phyloP scores from a whole-genome alignment of 2,113 vertebrate species.

The Hemibagrus wyckioides region DNA sequence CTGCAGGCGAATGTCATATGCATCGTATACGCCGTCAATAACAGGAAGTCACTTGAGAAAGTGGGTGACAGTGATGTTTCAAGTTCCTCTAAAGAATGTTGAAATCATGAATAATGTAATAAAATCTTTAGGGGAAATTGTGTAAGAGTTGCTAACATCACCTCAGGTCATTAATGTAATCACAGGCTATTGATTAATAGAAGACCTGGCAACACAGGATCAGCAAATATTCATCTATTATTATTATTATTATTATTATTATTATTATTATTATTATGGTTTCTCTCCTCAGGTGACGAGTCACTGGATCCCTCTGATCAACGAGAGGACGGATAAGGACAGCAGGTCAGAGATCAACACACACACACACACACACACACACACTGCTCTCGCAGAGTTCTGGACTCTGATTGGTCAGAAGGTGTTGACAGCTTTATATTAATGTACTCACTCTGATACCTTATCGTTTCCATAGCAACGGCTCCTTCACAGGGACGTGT shows the following conservation, averaged over 20 bases:
- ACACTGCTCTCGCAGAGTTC: background rate
- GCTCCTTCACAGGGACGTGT: background rate
- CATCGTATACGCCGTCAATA: conserved; percentile 98
- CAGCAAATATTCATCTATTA: background rate
- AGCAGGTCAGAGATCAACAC: conserved; percentile 80
- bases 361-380: background rate
- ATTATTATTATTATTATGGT: background rate
- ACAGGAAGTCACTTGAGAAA: conserved; percentile 97
- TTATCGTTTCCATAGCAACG: background rate
- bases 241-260: background rate
- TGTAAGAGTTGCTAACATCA: background rate
- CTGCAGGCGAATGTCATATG: conserved; percentile 96
- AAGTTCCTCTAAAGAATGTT: background rate
- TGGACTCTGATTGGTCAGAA: background rate
- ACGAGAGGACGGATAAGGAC: conserved; percentile 96
- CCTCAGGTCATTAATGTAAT: background rate
- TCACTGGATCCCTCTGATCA: conserved; percentile 97
- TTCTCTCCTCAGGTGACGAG: conserved; percentile 82
- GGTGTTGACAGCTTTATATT: background rate
- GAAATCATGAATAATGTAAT: background rate
- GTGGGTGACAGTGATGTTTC: conserved; percentile 65
- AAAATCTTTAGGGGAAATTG: background rate
- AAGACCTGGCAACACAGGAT: background rate
- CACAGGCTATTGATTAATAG: background rate
- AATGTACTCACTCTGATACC: too few species aligned